Base-by-base conservation (phyloP, 2,113 vertebrate species). In the Eulacestoma nigropectus region DNA sequence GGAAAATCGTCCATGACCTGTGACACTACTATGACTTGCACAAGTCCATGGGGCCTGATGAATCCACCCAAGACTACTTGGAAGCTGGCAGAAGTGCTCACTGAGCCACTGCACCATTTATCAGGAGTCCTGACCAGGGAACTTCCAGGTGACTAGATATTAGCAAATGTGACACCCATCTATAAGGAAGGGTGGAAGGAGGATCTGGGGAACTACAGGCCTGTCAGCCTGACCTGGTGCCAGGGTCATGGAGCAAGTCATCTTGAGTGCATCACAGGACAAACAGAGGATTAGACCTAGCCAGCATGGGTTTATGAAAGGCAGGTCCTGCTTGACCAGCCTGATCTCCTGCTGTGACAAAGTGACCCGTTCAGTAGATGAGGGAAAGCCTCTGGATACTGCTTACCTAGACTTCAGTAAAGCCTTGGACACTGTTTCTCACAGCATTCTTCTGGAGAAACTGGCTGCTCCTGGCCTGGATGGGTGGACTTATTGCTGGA, bases 401-500 rank as follows among this genome's bases (percentile, higher is more conserved):
- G 21, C 55, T 39, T 74, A 37, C 6, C 7, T 3, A 0, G 35
- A 42, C 13, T 18, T 68, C 37, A 62, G 11, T 33, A 78, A 70
- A 57, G 9, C 12, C 9, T 60, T 68, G 25, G 41, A 25, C 20
- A 30, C 32, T 6, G 10, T 37, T 81, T 49, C 16, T 53, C 22
- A 21, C 4, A 27, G 7, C 21, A 68, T 37, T 49, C 7, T 33
- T 7, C 41, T 56, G 55, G 13, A 81, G 9, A 62, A 55, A 68
- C 16, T 29, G 53, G 7, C 32, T 75, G 26, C 16, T 49, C 32
- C 33, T 53, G 46, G 26, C 16, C 49, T 53, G 26, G 18, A 18
- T 21, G 17, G 26, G 39, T 5, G 6, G 16, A 27, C 1, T 8
- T 5, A 41, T 57, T 11, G 2, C 44, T 53, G n/a, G 3, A 26